Evolutionary conservation across 2,797 vertebrate species (phyloP).

Genomic region (Rhinoraja longicauda): DNA sequence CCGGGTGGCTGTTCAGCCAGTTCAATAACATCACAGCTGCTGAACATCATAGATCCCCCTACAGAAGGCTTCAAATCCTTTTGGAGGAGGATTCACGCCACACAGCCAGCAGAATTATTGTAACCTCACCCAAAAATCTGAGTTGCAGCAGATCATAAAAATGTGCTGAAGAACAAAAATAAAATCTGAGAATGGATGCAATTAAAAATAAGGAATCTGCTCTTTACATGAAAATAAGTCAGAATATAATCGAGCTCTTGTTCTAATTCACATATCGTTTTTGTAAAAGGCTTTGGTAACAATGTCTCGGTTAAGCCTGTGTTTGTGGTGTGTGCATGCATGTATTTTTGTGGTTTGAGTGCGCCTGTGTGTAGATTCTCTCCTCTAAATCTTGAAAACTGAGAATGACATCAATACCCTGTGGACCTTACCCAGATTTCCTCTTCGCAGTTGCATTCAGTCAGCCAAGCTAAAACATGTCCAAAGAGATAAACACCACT

Average conservation of each 20-base stretch:
- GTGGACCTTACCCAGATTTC: not conserved
- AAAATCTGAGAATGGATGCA: no score
- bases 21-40: no score
- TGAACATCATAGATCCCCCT: no score
- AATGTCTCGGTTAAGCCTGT: not conserved
- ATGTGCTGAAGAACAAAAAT: no score
- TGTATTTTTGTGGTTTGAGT: no score
- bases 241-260: not conserved
- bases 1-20: no score
- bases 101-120: no score
- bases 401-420: not conserved
- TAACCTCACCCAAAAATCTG: no score
- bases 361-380: not conserved
- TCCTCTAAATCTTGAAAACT: not conserved
- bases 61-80: no score
- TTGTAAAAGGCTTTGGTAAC: not conserved
- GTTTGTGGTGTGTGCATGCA: not conserved
- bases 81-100: no score
- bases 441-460: not conserved
- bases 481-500: not conserved
- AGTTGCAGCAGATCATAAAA: not conserved
- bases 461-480: conserved; percentile 3
- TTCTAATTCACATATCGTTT: not conserved
- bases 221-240: not conserved
- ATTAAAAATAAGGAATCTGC: not conserved